A percentile compares a stretch with the other conserved stretches of the same genome.
phyloP scores from a whole-genome alignment of 1,140 invertebrate genomes.

The Penaeus vannamei region DNA sequence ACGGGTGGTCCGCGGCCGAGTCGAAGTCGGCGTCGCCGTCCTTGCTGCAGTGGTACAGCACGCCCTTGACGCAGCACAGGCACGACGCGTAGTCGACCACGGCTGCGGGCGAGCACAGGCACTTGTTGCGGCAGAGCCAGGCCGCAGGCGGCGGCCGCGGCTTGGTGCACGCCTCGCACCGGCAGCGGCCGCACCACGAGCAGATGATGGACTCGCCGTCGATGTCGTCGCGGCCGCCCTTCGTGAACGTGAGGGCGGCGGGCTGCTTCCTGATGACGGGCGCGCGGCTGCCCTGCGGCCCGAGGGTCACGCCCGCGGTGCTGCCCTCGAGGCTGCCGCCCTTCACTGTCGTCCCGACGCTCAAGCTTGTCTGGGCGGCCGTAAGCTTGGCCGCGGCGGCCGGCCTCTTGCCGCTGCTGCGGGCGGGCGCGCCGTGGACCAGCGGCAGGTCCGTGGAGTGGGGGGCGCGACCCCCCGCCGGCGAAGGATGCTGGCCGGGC shows the following conservation, averaged over 20 bases:
- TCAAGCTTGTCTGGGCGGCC: not conserved
- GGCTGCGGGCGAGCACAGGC: slow-evolving; percentile 87
- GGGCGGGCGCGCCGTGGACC: slow-evolving; percentile 52
- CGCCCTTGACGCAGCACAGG: slow-evolving; percentile 91
- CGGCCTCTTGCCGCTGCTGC: slow-evolving; percentile 47
- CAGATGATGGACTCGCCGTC: slow-evolving; percentile 81
- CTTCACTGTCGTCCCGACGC: slow-evolving; percentile 51
- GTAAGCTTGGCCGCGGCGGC: slow-evolving; percentile 32
- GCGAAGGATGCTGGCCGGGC: slow-evolving; percentile 25
- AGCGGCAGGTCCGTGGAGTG: slow-evolving; percentile 72
- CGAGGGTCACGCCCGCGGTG: slow-evolving; percentile 47
- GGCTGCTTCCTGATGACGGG: slow-evolving; percentile 65
- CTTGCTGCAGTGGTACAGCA: slow-evolving; percentile 92
- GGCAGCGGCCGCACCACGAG: slow-evolving; percentile 86
- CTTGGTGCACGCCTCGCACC: slow-evolving; percentile 88
- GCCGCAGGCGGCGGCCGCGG: slow-evolving; percentile 86
- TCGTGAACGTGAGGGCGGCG: slow-evolving; percentile 66
- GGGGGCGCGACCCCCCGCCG: slow-evolving; percentile 44
- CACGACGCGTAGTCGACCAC: slow-evolving; percentile 90
- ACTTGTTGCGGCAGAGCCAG: slow-evolving; percentile 90
- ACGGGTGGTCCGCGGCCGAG: slow-evolving; percentile 86
- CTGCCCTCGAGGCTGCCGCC: slow-evolving; percentile 35
- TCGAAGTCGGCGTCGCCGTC: slow-evolving; percentile 79
- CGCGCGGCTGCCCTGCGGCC: slow-evolving; percentile 51
- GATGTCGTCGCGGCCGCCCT: slow-evolving; percentile 70